These are phyloP conservation scores for Synanthedon andrenaeformis DNA, from an alignment of 2,888 invertebrate genomes.

Conservation along the genomic window DNA sequence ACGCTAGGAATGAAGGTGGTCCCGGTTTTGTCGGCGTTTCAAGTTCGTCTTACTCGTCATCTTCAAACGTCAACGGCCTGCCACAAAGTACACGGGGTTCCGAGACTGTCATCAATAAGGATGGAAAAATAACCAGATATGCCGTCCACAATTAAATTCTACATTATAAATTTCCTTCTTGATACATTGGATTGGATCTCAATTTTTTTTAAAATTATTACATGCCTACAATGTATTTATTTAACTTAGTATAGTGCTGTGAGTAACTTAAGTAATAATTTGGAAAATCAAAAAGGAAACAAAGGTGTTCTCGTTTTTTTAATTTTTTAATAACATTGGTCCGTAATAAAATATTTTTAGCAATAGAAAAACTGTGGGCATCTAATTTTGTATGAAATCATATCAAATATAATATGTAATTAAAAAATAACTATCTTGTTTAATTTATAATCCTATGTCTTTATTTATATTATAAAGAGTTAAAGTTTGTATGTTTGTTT, in stretches of 20 bases:
- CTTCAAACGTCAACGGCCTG: slow-evolving; percentile 72
- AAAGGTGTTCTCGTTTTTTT: too few species aligned
- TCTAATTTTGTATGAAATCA: too few species aligned
- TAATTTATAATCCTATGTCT: too few species aligned
- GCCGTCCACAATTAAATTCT: slow-evolving; percentile 44
- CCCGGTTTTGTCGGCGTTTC: slow-evolving; percentile 65
- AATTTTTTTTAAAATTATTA: neutral
- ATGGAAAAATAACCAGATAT: slow-evolving; percentile 77
- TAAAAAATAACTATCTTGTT: too few species aligned
- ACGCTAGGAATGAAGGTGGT: slow-evolving; percentile 7
- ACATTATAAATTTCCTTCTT: neutral
- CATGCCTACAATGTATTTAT: neutral
- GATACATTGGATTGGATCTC: neutral
- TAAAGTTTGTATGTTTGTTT: too few species aligned
- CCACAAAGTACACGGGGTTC: slow-evolving; percentile 66
- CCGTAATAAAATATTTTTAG: too few species aligned
- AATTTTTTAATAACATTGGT: too few species aligned
- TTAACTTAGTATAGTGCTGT: neutral
- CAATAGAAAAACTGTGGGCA: too few species aligned
- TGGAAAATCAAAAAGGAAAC: neutral
- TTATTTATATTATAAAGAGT: too few species aligned
- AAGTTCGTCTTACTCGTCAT: slow-evolving; percentile 73
- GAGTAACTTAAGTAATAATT: neutral
- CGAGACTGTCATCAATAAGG: slow-evolving; percentile 77
- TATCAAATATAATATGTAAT: too few species aligned